Percentiles rank a stretch among this genome's conserved stretches.
phyloP scores from a whole-genome alignment of 2,888 invertebrate genomes.

The Liopterus haemorrhoidalis region DNA sequence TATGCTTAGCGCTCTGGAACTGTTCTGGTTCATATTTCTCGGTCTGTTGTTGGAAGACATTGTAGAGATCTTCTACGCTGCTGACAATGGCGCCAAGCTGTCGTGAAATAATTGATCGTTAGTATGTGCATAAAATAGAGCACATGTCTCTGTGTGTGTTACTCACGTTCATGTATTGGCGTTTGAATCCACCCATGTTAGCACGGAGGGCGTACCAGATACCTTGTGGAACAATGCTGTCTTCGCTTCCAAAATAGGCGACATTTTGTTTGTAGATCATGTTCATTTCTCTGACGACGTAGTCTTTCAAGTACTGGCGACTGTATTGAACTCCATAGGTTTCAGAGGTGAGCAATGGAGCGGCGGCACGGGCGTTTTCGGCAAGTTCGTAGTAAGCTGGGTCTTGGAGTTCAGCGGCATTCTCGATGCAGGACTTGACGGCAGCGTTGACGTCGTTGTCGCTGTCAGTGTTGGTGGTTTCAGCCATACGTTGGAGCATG shows the following conservation, averaged over 20 bases:
- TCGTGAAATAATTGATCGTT: conserved; percentile 14
- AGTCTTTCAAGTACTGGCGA: conserved; percentile 44
- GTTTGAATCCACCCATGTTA: conserved; percentile 42
- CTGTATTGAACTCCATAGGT: conserved; percentile 50
- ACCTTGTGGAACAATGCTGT: conserved; percentile 51
- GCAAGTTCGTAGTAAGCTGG: conserved; percentile 46
- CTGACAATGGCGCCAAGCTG: conserved; percentile 43
- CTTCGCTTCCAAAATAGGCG: conserved; percentile 52
- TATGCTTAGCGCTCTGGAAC: conserved; percentile 31
- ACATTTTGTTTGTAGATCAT: conserved; percentile 44
- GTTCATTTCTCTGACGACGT: conserved; percentile 44
- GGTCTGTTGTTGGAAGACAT: conserved; percentile 38
- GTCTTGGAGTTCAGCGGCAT: conserved; percentile 49
- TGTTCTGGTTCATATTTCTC: conserved; percentile 32
- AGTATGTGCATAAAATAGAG: not conserved
- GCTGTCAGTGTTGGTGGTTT: conserved; percentile 58
- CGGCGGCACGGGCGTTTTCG: conserved; percentile 44
- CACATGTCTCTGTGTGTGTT: not conserved
- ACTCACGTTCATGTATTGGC: conserved; percentile 34
- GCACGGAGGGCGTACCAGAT: conserved; percentile 36
- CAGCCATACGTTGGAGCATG: conserved; percentile 66
- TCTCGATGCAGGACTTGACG: conserved; percentile 58
- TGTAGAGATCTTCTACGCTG: conserved; percentile 44
- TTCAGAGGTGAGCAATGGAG: conserved; percentile 40
- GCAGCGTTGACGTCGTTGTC: conserved; percentile 59